Conservation (phyloP, 2,113 vertebrate species). For the Corythaixoides concolor region DNA sequence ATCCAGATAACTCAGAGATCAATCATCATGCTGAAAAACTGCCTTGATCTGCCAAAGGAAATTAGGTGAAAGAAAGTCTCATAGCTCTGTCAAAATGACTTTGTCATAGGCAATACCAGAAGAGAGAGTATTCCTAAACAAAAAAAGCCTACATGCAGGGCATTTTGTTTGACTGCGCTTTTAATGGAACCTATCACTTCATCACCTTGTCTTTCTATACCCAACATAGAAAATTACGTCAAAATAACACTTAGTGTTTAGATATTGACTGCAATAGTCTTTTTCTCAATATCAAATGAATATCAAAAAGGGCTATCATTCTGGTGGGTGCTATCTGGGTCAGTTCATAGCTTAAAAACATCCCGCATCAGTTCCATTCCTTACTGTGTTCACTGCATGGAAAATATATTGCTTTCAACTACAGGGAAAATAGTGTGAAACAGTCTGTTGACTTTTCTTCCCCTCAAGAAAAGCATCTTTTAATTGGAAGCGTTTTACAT, state of each 20-base stretch:
- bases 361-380: background rate
- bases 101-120: background rate
- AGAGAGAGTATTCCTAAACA: background rate
- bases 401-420: background rate
- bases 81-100: constrained; percentile 11
- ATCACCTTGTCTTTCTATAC: background rate
- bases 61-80: constrained; percentile 26
- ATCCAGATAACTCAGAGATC: constrained; percentile 47
- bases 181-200: background rate
- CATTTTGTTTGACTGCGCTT: background rate
- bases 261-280: background rate
- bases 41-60: constrained; percentile 35
- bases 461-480: background rate
- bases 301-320: background rate
- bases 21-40: constrained; percentile 31
- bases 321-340: background rate
- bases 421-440: background rate
- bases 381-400: background rate
- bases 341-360: background rate
- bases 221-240: background rate
- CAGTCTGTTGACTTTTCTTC: background rate
- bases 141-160: background rate
- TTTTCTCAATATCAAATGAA: background rate
- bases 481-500: background rate
- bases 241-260: background rate